These are phyloP conservation scores for Leucozona laternaria DNA, from an alignment of 2,888 invertebrate genomes.

Conservation along the genomic window DNA sequence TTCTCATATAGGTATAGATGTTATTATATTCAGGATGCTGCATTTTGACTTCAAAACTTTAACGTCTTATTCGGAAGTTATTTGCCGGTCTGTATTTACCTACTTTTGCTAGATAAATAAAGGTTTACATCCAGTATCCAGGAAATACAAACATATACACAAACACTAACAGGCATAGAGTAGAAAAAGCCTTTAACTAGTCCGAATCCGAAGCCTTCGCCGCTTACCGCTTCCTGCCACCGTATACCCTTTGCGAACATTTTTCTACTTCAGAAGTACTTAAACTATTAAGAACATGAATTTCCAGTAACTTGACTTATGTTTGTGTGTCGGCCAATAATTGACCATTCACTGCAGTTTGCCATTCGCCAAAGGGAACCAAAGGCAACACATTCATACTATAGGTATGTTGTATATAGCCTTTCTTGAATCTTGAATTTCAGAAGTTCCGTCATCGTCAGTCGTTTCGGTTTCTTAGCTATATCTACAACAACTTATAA, in stretches of 20 bases:
- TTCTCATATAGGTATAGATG: too few relatives aligned
- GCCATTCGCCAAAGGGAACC: constrained; percentile 41
- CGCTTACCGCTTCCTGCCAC: neutral
- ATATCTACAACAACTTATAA: constrained; percentile 16
- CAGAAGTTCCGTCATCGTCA: constrained; percentile 5
- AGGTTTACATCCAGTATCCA: constrained; percentile 15
- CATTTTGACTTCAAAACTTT: constrained; percentile 11
- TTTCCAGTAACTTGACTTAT: constrained; percentile 69
- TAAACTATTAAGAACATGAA: constrained; percentile 69
- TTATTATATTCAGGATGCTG: neutral
- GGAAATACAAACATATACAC: constrained; percentile 13
- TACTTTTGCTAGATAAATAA: constrained; percentile 45
- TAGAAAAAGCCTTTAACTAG: neutral
- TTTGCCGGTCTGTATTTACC: constrained; percentile 30
- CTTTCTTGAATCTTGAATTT: constrained; percentile 26
- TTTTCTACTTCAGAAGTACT: constrained; percentile 52
- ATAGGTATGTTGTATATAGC: neutral
- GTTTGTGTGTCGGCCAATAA: constrained; percentile 64
- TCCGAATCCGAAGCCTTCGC: neutral
- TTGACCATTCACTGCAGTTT: constrained; percentile 71
- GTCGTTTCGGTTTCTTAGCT: constrained; percentile 49
- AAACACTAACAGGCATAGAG: constrained; percentile 3
- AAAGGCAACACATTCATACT: constrained; percentile 11
- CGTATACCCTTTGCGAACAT: neutral
- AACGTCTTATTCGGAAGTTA: constrained; percentile 24